Base-by-base conservation (phyloP, 2,797 vertebrate genomes). In the Helicolenus hilgendorfi region DNA sequence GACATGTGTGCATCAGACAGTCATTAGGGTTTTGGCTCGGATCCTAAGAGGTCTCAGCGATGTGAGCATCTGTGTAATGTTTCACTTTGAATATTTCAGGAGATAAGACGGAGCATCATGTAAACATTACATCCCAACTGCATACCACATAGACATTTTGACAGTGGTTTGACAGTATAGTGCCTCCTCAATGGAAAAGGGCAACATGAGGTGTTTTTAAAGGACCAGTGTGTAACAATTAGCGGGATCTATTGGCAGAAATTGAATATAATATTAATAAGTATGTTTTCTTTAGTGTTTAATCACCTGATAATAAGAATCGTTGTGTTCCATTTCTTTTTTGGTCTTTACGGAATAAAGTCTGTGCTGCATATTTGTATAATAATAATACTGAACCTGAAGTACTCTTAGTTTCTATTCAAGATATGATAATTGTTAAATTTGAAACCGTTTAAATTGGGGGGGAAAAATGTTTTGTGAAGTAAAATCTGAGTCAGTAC, bases 1-100 rank as follows among this genome's bases (percentile, higher is more conserved):
- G 85, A 78, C 45, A 33, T 63, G 15, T 45, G 41, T 69, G 72
- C 58, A 60, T 74, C 78, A 68, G 84, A 5, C 68, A n/a, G 68
- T 81, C 73, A 79, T 83, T 86, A 71, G 41, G 71, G 71, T 13
- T 68, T 83, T 76, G 45, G 79, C 81, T 68, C 2, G 4, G 45
- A 75, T 71, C 69, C 74, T n/a, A 4, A 72, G 8, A 78, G 72
- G 59, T 67, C 56, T 75, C 58, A 10, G 77, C 67, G 67, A 20
- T 67, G 63, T 24, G 77, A 38, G 18, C 58, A 62, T 33, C 20
- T 72, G 33, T 20, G 20, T 26, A 22, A 74, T 59, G 63, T 67
- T 83, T 70, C 27, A 53, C 22, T 71, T 60, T 60, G 15, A 82
- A 76, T 64, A 31, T 22, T 35, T 87, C 7, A 22, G 38, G 9